Conservation (phyloP, 2,113 vertebrate species). For the Brachyistius frenatus region DNA sequence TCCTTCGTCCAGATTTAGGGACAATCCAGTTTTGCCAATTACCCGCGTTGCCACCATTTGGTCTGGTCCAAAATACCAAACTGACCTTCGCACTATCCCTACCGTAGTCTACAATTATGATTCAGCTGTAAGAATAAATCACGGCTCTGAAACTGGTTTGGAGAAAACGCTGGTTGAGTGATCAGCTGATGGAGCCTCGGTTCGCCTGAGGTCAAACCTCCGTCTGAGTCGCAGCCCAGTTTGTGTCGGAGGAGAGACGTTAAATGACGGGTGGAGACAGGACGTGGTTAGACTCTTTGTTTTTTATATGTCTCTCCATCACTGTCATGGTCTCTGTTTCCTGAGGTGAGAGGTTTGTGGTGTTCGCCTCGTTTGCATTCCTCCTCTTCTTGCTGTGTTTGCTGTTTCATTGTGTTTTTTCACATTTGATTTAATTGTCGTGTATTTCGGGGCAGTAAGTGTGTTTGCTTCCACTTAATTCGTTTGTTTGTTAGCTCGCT, state of each 20-base stretch:
- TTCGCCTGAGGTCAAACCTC: conserved; percentile 47
- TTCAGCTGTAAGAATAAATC: conserved; percentile 20
- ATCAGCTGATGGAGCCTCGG: neutral
- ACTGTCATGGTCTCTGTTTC: conserved; percentile 25
- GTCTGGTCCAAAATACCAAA: no score
- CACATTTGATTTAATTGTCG: neutral
- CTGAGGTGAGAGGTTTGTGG: neutral
- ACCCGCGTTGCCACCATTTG: no score
- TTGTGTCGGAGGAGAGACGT: neutral
- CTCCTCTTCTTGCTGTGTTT: conserved; percentile 8
- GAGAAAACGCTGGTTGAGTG: no score
- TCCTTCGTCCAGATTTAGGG: no score
- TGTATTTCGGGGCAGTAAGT: neutral
- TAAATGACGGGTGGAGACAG: conserved; percentile 49
- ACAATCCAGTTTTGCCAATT: no score
- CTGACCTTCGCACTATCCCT: neutral
- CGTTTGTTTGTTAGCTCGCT: neutral
- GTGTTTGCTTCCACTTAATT: neutral
- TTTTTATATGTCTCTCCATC: conserved; percentile 32
- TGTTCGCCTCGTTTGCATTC: neutral
- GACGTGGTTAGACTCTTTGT: conserved; percentile 57
- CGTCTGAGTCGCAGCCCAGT: conserved; percentile 19
- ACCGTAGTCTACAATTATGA: neutral
- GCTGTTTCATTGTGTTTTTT: conserved; percentile 24
- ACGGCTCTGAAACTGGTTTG: neutral